Conservation (phyloP, 35 echinoderm and acorn worm species). For the Lytechinus pictus region DNA sequence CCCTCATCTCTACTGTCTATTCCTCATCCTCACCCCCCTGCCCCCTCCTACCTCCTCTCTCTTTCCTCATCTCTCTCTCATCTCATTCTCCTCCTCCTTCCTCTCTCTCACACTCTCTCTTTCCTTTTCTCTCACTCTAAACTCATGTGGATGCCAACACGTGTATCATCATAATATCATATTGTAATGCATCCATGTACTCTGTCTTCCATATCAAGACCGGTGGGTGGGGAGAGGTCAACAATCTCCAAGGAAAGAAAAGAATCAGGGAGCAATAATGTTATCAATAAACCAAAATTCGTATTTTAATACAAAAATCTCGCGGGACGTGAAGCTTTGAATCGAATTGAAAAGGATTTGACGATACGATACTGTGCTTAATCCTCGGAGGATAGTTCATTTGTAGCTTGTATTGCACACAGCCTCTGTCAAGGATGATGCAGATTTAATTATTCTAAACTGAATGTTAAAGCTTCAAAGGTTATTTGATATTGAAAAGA, state of each 20-base stretch:
- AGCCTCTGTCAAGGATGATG: not conserved
- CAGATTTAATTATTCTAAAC: not conserved
- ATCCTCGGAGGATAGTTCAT: not conserved
- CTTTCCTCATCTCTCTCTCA: too few species aligned
- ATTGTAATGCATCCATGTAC: not conserved
- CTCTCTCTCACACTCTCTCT: too few species aligned
- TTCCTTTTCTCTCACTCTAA: too few species aligned
- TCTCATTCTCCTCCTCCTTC: too few species aligned
- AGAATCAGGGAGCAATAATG: not conserved
- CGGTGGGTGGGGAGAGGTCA: not conserved
- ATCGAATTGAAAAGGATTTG: slow-evolving; percentile 1
- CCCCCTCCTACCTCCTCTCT: too few species aligned
- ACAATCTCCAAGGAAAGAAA: not conserved
- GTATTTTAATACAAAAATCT: not conserved
- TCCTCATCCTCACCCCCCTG: too few species aligned
- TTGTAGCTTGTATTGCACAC: not conserved
- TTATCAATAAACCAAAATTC: not conserved
- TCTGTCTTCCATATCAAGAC: not conserved
- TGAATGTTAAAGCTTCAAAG: not conserved
- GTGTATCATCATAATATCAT: not conserved
- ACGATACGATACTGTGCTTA: not conserved
- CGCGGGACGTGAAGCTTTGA: not conserved
- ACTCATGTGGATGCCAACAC: not conserved
- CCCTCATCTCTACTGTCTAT: too few species aligned
- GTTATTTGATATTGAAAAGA: not conserved